Evolutionary conservation across 1,140 invertebrate genomes (phyloP).

Genomic region (Probaryconus sp.): DNA sequence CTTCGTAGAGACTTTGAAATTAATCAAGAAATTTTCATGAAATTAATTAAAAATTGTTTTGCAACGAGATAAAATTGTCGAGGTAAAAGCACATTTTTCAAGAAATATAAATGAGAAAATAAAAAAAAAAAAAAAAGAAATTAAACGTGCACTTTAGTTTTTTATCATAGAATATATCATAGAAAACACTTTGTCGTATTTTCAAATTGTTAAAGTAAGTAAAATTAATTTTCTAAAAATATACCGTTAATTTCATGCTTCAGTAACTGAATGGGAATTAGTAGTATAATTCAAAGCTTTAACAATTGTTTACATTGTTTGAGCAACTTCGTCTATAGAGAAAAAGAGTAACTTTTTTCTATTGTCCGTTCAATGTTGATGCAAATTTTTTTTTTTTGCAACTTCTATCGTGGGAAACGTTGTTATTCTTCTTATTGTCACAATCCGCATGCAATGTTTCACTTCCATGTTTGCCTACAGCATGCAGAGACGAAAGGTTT

Average conservation of each 20-base stretch:
- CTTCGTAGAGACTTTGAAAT: too few relatives aligned
- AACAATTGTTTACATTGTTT: constrained; percentile 20
- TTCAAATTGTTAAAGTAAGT: too few relatives aligned
- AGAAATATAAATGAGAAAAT: too few relatives aligned
- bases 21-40: too few relatives aligned
- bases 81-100: too few relatives aligned
- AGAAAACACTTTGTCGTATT: too few relatives aligned
- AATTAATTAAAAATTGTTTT: too few relatives aligned
- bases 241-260: too few relatives aligned
- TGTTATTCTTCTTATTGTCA: constrained; percentile 40
- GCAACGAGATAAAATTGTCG: too few relatives aligned
- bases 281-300: constrained; percentile 17
- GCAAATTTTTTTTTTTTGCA: constrained; percentile 36
- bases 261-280: constrained; percentile 12
- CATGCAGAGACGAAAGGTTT: constrained; percentile 51
- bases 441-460: constrained; percentile 30
- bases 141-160: too few relatives aligned
- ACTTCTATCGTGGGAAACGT: constrained; percentile 19
- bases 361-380: constrained; percentile 33
- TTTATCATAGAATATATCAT: too few relatives aligned
- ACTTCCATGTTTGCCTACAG: constrained; percentile 40
- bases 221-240: constrained; percentile 3
- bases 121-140: too few relatives aligned
- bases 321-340: background rate
- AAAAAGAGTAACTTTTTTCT: constrained; percentile 10